phyloP scores from a whole-genome alignment of 1,140 invertebrate species.

The Zeugodacus cucurbitae region DNA sequence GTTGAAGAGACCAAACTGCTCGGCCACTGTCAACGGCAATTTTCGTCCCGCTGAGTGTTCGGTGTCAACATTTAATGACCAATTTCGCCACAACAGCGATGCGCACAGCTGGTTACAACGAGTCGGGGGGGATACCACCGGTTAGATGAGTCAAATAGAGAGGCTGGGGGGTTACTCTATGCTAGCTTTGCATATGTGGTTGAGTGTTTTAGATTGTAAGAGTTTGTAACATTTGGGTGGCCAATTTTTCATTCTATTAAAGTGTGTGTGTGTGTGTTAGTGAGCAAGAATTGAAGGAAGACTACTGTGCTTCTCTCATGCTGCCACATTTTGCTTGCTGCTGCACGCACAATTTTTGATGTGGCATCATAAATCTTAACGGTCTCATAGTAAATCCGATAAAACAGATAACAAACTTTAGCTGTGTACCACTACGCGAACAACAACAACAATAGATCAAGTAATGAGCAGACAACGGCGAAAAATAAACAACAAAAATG shows the following conservation, averaged over 20 bases:
- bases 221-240: not conserved
- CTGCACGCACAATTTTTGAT: slow-evolving; percentile 30
- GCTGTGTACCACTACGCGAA: not conserved
- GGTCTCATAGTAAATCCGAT: slow-evolving; percentile 8
- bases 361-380: slow-evolving; percentile 33
- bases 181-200: not conserved
- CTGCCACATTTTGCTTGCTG: not conserved
- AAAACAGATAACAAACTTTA: slow-evolving; percentile 34
- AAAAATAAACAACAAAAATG: not conserved
- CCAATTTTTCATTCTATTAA: not conserved
- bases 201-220: not conserved
- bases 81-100: slow-evolving; percentile 24
- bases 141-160: not conserved
- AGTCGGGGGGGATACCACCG: not conserved
- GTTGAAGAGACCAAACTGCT: not conserved
- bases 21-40: not conserved
- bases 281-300: not conserved
- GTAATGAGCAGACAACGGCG: not conserved
- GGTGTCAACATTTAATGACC: slow-evolving; percentile 41
- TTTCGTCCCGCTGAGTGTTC: slow-evolving; percentile 35
- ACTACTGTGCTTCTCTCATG: too few species aligned
- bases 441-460: not conserved
- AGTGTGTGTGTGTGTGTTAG: not conserved
- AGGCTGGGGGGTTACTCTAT: not conserved
- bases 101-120: not conserved